Evolutionary conservation across 2,888 invertebrate species (phyloP), one percentile per base, ranked within the genome.

Genomic region (Harmothoe impar): DNA sequence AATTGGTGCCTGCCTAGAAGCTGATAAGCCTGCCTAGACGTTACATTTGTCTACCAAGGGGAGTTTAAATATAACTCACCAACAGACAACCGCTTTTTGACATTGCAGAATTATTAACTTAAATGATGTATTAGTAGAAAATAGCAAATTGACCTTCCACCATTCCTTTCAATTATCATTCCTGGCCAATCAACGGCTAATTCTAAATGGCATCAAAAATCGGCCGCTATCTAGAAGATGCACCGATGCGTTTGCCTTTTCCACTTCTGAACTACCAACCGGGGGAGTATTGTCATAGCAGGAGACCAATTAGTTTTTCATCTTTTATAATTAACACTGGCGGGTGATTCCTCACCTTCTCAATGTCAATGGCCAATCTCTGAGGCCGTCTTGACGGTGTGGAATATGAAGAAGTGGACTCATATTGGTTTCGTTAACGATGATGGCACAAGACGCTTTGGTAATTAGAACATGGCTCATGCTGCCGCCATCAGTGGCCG

Each of bases 111-210:
- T 29, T 72, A 25, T 72, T 72, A 72, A 72, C 31, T 72, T 12
- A 5, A 72, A 72, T 72, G 3, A 72, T n/a, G 25, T n/a, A 72
- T 72, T n/a, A 72, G 25, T n/a, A n/a, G 20, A 72, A 72, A 72
- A 72, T 72, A 72, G 72, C 72, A 72, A 72, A 72, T 72, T 72
- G 72, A 72, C 72, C 72, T 72, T 72, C 72, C 72, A 0, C 17
- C 72, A 72, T 72, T 72, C 72, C 72, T 72, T n/a, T 72, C 72
- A 72, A 72, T 72, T 72, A 72, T 72, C 72, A 72, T 72, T 72
- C 72, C 17, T 72, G 20, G 72, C 72, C 72, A 72, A 72, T 72
- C 72, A 72, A 29, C 1, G 3, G 29, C 29, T 25, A 29, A 72
- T 72, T 25, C 15, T 29, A 5, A 25, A 23, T 29, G 25, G 29